These are phyloP conservation scores for Cheirogaleus major DNA, from an alignment of 2,797 vertebrate genomes.

Conservation along the genomic window DNA sequence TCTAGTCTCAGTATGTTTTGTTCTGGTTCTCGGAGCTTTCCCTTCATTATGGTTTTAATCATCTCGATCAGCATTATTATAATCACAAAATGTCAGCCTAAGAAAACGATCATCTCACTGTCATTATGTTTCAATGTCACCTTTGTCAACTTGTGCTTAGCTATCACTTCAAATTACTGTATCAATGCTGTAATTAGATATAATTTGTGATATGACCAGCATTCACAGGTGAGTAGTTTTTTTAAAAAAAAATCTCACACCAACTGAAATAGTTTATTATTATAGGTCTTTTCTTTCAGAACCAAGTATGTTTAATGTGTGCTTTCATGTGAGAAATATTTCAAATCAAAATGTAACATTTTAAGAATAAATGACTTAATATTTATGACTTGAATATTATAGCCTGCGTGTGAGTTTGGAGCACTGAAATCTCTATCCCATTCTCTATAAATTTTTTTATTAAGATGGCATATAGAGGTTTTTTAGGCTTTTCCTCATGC, in stretches of 20 bases:
- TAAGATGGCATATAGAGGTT: not conserved
- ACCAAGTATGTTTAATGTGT: slow-evolving; percentile 35
- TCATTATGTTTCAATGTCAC: slow-evolving; percentile 86
- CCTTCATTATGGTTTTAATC: slow-evolving; percentile 84
- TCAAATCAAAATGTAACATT: slow-evolving; percentile 69
- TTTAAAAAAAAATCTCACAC: slow-evolving; percentile 53
- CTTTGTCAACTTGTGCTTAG: slow-evolving; percentile 84
- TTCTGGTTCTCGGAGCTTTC: slow-evolving; percentile 76
- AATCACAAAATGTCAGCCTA: slow-evolving; percentile 85
- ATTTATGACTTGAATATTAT: slow-evolving; percentile 52
- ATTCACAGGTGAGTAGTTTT: slow-evolving; percentile 81
- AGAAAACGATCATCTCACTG: slow-evolving; percentile 82
- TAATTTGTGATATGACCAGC: slow-evolving; percentile 79
- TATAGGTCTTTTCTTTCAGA: slow-evolving; percentile 56
- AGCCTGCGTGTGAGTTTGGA: not conserved
- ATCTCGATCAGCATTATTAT: slow-evolving; percentile 83
- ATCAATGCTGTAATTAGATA: slow-evolving; percentile 80
- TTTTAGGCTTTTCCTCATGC: slow-evolving; percentile 51
- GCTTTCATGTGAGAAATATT: slow-evolving; percentile 63
- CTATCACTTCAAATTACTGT: slow-evolving; percentile 78
- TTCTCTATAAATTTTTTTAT: not conserved
- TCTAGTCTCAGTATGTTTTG: slow-evolving; percentile 59
- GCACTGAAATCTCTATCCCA: not conserved
- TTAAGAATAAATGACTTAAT: slow-evolving; percentile 67
- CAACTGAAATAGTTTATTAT: slow-evolving; percentile 70